Base-by-base conservation (phyloP, 2,113 vertebrate genomes). In the Phoenicopterus ruber region DNA sequence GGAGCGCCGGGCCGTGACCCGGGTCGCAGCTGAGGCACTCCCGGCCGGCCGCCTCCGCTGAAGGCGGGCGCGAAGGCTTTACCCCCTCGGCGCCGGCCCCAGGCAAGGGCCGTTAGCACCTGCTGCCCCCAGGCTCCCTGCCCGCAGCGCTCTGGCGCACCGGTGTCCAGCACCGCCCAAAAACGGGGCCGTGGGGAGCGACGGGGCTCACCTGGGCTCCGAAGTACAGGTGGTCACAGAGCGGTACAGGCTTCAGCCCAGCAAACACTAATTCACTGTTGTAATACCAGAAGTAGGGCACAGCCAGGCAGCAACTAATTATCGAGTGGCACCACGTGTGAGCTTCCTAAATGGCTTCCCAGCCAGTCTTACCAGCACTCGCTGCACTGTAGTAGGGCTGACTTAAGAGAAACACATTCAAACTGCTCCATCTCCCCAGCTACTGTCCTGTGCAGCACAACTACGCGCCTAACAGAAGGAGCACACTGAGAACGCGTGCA, bases 261-360 rank as follows among this genome's bases (percentile, higher is more conserved):
- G 61, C 36, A 1, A 58, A 36, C 24, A 1, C 36, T 2, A 4
- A 11, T 7, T 12, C 11, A 1, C 49, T 7, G 18, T 2, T 15
- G 54, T 11, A 4, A 5, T 1, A 32, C 29, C 66, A 18, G 34
- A 24, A 4, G 3, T 4, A 2, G 55, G 47, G 9, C 47, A 10
- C 31, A 6, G 71, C 46, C 55, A 1, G 61, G 42, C 54, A 26
- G n/a, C 54, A 14, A 1, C 24, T 6, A 25, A 32, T 19, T 5
- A 1, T 1, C 0, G 11, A n/a, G 29, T 0, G 17, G 13, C 3
- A 2, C 34, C 67, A 1, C 13, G 10, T 0, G 36, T 0, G 77
- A 67, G 42, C 77, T 19, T 5, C 66, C 17, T 0, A 1, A 13
- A 4, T 0, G 13, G 31, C 58, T 19, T 0, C 88, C 12, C 6